phyloP scores from a whole-genome alignment of 2,797 vertebrate genomes.

The Pseudocheirus occidentalis region DNA sequence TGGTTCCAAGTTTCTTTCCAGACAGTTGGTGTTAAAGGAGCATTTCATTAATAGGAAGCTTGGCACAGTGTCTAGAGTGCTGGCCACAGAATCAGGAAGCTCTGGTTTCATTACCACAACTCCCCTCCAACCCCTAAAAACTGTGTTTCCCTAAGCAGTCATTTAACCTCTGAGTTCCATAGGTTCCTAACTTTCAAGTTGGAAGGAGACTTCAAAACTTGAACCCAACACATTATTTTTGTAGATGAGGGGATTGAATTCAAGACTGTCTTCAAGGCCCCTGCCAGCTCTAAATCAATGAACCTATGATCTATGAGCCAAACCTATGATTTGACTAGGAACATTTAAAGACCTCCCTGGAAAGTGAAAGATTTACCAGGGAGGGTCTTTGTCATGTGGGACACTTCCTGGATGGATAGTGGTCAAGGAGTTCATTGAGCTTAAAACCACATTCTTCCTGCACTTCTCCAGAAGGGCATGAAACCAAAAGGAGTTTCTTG shows the following conservation, averaged over 20 bases:
- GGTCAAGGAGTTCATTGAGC: constrained; percentile 50
- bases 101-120: neutral
- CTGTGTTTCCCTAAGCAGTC: neutral
- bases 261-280: neutral
- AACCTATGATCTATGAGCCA: too few relatives aligned
- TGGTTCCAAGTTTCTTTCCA: neutral
- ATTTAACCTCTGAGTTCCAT: neutral
- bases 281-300: neutral
- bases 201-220: neutral
- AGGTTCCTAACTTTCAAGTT: neutral
- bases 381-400: constrained; percentile 21
- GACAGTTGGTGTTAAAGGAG: neutral
- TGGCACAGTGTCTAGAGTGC: neutral
- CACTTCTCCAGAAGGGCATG: constrained; percentile 48
- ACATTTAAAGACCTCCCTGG: rapidly evolving
- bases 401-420: constrained; percentile 35
- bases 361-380: neutral
- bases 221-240: neutral
- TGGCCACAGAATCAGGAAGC: neutral
- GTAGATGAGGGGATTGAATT: neutral
- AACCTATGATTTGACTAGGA: neutral
- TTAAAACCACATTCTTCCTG: constrained; percentile 46
- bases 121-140: neutral
- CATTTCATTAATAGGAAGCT: neutral
- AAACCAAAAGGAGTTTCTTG: constrained; percentile 14